Evolutionary conservation across 2,888 invertebrate species (phyloP).

Genomic region (Lomographa bimaculata): DNA sequence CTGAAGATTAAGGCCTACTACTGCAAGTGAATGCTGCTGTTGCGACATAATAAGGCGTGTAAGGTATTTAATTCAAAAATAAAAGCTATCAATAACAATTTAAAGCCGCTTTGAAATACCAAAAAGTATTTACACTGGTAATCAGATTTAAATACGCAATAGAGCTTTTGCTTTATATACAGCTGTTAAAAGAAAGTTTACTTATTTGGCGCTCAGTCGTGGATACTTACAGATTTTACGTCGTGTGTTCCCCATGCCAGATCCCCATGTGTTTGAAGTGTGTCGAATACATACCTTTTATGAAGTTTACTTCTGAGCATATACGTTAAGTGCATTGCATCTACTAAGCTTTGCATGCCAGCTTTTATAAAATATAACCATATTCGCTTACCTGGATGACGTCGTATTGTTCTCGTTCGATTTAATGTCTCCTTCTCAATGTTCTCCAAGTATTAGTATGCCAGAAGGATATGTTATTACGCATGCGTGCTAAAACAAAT

Average conservation of each 20-base stretch:
- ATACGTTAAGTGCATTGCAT: conserved; percentile 36
- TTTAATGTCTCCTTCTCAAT: conserved; percentile 64
- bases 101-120: conserved; percentile 44
- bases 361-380: conserved; percentile 35
- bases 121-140: conserved; percentile 49
- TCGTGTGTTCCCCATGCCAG: conserved; percentile 1
- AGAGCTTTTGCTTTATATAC: conserved; percentile 61
- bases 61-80: too few relatives aligned
- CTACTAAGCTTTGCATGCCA: conserved; percentile 45
- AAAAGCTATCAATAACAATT: too few relatives aligned
- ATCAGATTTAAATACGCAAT: conserved; percentile 38
- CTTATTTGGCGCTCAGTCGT: conserved; percentile 28
- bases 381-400: conserved; percentile 64
- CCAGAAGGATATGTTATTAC: conserved; percentile 84
- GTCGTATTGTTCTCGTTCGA: conserved; percentile 42
- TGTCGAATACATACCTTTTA: conserved; percentile 54
- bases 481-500: conserved; percentile 83
- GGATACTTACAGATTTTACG: conserved; percentile 44
- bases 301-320: conserved; percentile 23
- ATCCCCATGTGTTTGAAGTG: conserved; percentile 28
- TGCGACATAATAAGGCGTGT: too few relatives aligned
- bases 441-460: conserved; percentile 80
- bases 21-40: too few relatives aligned
- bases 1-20: too few relatives aligned
- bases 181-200: conserved; percentile 57